Percentiles rank a stretch among this genome's conserved stretches.
phyloP scores from a whole-genome alignment of 2,113 vertebrate genomes.

The Caranx ignobilis region DNA sequence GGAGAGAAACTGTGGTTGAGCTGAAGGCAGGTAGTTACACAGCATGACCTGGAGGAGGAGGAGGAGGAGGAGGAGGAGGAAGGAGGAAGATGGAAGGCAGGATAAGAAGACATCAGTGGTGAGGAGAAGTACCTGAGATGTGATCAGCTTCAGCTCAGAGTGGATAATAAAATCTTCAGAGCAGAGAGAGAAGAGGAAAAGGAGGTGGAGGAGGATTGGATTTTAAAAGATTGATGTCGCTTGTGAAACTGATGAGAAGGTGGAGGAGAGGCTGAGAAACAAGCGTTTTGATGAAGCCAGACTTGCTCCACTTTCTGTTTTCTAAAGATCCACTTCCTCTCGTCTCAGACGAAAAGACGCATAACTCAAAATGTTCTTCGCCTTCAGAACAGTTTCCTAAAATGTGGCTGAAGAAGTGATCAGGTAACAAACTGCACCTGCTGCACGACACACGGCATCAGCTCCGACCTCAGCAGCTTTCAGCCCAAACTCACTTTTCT shows the following conservation, averaged over 20 bases:
- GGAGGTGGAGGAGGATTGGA: neutral
- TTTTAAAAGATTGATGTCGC: constrained; percentile 19
- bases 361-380: too few relatives aligned
- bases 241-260: neutral
- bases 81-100: constrained; percentile 11
- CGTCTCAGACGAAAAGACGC: too few relatives aligned
- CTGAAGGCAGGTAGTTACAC: constrained; percentile 6
- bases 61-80: neutral
- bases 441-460: too few relatives aligned
- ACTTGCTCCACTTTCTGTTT: neutral
- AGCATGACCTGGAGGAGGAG: constrained; percentile 5
- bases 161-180: constrained; percentile 19
- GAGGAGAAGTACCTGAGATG: constrained; percentile 23
- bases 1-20: neutral
- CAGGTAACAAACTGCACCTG: too few relatives aligned
- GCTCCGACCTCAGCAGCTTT: too few relatives aligned
- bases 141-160: constrained; percentile 26
- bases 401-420: too few relatives aligned
- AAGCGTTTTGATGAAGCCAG: neutral
- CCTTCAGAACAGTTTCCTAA: too few relatives aligned
- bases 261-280: neutral
- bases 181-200: constrained; percentile 4
- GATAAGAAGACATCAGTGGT: neutral
- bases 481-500: too few relatives aligned
- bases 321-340: too few relatives aligned